These are phyloP conservation scores for Petrophora chlorosata DNA, from an alignment of 2,888 invertebrate species.

Conservation along the genomic window DNA sequence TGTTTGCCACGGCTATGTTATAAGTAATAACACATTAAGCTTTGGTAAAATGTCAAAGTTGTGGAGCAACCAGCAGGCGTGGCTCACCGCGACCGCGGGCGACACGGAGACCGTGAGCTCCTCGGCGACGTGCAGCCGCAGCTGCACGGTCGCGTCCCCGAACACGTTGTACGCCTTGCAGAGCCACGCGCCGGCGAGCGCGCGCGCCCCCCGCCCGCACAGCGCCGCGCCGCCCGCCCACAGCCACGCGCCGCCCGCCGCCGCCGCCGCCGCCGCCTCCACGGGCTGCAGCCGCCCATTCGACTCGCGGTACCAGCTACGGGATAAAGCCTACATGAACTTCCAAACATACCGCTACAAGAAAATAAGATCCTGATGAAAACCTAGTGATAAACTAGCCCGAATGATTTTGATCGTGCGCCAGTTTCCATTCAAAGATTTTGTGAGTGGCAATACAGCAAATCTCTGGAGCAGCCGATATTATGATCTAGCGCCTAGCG, in stretches of 20 bases:
- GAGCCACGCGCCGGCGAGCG: conserved; percentile 86
- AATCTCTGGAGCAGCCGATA: too few species aligned
- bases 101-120: conserved; percentile 84
- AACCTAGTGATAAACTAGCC: too few species aligned
- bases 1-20: too few species aligned
- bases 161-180: conserved; percentile 88
- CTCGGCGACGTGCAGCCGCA: conserved; percentile 85
- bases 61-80: too few species aligned
- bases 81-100: conserved; percentile 82
- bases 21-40: too few species aligned
- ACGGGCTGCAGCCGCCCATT: conserved; percentile 77
- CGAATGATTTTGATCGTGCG: too few species aligned
- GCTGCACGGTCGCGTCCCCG: conserved; percentile 86
- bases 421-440: too few species aligned
- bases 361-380: too few species aligned
- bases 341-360: background rate
- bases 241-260: conserved; percentile 74
- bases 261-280: conserved; percentile 41
- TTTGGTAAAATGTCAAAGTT: too few species aligned
- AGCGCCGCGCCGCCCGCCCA: conserved; percentile 89
- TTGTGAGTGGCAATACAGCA: too few species aligned
- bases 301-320: conserved; percentile 82
- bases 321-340: background rate
- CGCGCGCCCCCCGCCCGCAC: conserved; percentile 87
- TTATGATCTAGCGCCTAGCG: too few species aligned